phyloP scores from a whole-genome alignment of 2,113 vertebrate genomes.

The Emberiza fucata region DNA sequence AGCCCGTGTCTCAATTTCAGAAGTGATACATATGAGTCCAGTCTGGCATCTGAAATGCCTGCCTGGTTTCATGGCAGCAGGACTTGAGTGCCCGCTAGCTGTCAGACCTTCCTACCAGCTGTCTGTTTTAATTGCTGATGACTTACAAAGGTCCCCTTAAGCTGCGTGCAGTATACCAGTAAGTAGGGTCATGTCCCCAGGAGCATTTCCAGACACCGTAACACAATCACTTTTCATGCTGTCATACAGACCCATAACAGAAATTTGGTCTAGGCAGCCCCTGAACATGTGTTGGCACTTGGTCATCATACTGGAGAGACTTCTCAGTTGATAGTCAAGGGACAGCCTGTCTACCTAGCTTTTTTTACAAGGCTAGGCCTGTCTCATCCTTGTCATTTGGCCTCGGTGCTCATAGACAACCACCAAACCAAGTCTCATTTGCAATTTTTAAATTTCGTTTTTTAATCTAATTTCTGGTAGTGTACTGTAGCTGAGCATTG shows the following conservation, averaged over 20 bases:
- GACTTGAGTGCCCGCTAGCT: not conserved
- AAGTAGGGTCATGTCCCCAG: not conserved
- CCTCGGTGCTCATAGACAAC: not conserved
- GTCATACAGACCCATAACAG: not conserved
- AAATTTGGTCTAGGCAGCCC: not conserved
- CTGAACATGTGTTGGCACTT: not conserved
- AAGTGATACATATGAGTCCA: not conserved
- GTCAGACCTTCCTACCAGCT: not conserved
- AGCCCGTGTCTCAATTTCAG: not conserved
- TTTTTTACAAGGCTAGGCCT: rapidly evolving
- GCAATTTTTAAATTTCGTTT: not conserved
- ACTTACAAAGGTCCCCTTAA: not conserved
- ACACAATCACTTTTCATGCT: not conserved
- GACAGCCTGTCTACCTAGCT: not conserved
- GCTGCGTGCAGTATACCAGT: not conserved
- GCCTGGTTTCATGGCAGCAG: not conserved
- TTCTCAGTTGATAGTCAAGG: not conserved
- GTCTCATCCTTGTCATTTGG: not conserved
- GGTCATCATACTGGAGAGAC: not conserved
- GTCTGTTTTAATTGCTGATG: not conserved
- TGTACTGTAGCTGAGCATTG: not conserved
- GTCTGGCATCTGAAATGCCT: not conserved
- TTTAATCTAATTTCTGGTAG: not conserved
- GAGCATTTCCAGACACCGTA: not conserved
- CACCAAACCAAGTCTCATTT: not conserved